Conservation (phyloP, 2,113 vertebrate genomes). For the Gopherus flavomarginatus region DNA sequence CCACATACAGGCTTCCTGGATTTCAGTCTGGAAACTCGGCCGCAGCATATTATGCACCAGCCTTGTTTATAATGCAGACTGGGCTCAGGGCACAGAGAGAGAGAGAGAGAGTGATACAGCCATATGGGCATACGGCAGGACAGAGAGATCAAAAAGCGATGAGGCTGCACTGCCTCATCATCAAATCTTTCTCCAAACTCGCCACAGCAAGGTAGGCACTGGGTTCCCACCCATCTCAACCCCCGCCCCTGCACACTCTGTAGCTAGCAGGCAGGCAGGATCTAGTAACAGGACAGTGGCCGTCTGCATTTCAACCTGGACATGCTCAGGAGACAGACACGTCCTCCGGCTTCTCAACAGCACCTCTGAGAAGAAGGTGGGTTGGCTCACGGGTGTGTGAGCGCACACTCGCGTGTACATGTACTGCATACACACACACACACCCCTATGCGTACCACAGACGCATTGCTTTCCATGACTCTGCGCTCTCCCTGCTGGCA, state of each 20-base stretch:
- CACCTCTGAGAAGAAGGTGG: background rate
- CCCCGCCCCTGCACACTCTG: background rate
- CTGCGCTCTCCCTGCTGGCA: too few species aligned
- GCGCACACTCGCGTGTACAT: rapidly evolving
- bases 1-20: rapidly evolving
- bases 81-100: background rate
- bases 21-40: background rate
- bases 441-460: background rate
- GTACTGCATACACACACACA: background rate
- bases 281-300: too few species aligned
- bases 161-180: rapidly evolving
- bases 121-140: background rate
- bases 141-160: background rate
- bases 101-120: background rate
- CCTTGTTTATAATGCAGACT: background rate
- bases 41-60: rapidly evolving
- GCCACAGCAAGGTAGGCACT: background rate
- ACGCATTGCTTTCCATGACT: background rate
- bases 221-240: background rate
- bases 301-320: too few species aligned
- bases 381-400: background rate
- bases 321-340: background rate
- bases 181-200: background rate
- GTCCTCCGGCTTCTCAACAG: background rate
- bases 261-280: too few species aligned